Base-by-base conservation (phyloP, 2,113 vertebrate genomes). In the Oryctolagus cuniculus region DNA sequence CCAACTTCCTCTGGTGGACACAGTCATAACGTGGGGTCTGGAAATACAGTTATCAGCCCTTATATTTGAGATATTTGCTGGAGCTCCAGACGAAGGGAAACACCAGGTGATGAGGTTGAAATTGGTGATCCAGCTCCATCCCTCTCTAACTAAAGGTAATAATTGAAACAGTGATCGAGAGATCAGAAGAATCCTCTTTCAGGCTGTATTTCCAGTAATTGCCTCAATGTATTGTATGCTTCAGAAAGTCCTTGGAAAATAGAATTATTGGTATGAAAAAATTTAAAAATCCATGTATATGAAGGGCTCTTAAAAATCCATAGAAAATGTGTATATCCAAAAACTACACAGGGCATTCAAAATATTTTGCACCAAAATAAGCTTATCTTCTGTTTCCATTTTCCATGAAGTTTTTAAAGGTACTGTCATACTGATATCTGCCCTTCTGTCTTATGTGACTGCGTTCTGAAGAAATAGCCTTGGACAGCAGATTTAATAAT, bases 401-500 rank as follows among this genome's bases (percentile, higher is more conserved):
- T 58, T 58, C 55, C 55, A 58, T 58, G 17, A 58, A 58, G 55
- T 58, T 58, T 58, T 58, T 58, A 21, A 58, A 58, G 55, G 55
- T 58, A 58, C 55, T 19, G 15, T 58, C 80, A n/a, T 36, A 75
- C 31, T 64, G 64, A 67, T 24, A 83, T 6, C 24, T 75, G 84
- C 34, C 11, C 25, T 34, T 87, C 55, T 53, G 75, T 49, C 58
- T 72, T 91, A 64, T 83, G 75, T 70, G 89, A 24, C 8, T 73
- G 29, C 21, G 22, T 87, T 93, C 17, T 87, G 34, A 77, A 61
- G 61, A 72, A 86, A 89, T 7, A 31, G 29, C 2, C 66, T 61
- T 75, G 74, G 25, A 53, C 90, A 63, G 63, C 24, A 24, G 51
- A 80, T 77, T 92, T 83, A 15, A 90, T 82, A 85, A 84, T 31